Conservation (phyloP, 2,888 invertebrate genomes). For the Ectemnius cavifrons region DNA sequence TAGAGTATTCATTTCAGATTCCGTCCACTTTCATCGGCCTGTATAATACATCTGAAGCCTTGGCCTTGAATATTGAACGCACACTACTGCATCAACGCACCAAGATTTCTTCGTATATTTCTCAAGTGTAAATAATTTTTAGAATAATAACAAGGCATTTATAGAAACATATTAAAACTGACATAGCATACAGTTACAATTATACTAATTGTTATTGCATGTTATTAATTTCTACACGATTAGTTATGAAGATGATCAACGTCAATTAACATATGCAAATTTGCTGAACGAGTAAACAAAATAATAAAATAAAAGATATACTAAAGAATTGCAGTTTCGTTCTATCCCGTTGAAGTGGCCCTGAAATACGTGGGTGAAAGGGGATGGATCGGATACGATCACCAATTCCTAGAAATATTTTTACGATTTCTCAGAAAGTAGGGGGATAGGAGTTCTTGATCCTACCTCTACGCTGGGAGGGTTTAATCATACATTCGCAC, state of each 20-base stretch:
- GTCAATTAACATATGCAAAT: too few relatives aligned
- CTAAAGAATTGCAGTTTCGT: too few relatives aligned
- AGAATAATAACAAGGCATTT: too few relatives aligned
- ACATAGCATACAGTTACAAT: too few relatives aligned
- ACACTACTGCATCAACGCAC: background rate
- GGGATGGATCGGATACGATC: conserved; percentile 12
- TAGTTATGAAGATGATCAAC: too few relatives aligned
- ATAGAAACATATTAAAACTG: too few relatives aligned
- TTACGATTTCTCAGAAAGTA: conserved; percentile 46
- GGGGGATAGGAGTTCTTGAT: conserved; percentile 29
- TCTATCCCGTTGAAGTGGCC: conserved; percentile 5
- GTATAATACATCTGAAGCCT: conserved; percentile 28
- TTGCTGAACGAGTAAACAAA: too few relatives aligned
- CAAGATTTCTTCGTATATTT: too few relatives aligned
- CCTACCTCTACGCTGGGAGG: conserved; percentile 21
- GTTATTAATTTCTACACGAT: too few relatives aligned
- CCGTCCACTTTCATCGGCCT: conserved; percentile 19
- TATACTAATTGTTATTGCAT: too few relatives aligned
- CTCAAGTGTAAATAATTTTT: too few relatives aligned
- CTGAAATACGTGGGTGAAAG: conserved; percentile 11
- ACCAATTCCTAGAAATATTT: conserved; percentile 45
- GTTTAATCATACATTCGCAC: conserved; percentile 32
- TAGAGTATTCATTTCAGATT: conserved; percentile 28
- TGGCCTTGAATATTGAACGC: conserved; percentile 26
- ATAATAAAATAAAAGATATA: too few relatives aligned